Conservation (phyloP, 1,140 invertebrate genomes). For the Aethina tumida region DNA sequence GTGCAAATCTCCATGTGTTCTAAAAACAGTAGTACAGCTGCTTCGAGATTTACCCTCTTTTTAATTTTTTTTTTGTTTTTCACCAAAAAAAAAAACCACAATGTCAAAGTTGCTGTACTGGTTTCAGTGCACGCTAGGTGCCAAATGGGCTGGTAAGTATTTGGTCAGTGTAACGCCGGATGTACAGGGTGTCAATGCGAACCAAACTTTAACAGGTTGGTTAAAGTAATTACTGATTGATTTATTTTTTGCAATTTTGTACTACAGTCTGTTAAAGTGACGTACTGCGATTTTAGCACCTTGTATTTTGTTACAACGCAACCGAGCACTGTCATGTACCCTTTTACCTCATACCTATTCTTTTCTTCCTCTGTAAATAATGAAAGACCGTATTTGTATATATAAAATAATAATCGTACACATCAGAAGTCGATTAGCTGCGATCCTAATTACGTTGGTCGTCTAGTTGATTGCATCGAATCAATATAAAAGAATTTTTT, state of each 20-base stretch:
- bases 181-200: neutral
- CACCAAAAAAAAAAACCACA: slow-evolving; percentile 1
- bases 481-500: too few relatives aligned
- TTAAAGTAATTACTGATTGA: neutral
- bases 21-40: slow-evolving; percentile 10
- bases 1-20: slow-evolving; percentile 17
- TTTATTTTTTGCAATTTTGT: slow-evolving; percentile 18
- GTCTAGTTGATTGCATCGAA: too few relatives aligned
- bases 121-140: slow-evolving; percentile 19
- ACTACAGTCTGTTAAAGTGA: too few relatives aligned
- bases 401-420: too few relatives aligned
- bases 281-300: slow-evolving; percentile 24
- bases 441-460: too few relatives aligned
- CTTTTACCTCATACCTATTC: slow-evolving; percentile 3
- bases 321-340: slow-evolving; percentile 31
- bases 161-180: neutral
- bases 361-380: slow-evolving; percentile 14
- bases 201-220: neutral
- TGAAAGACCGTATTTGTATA: too few relatives aligned
- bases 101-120: slow-evolving; percentile 16
- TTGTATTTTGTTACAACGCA: slow-evolving; percentile 30
- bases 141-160: slow-evolving; percentile 11
- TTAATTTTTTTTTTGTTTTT: neutral
- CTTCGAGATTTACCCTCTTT: slow-evolving; percentile 9
- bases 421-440: too few relatives aligned